Conservation (phyloP, 1,140 invertebrate species). For the Zaprionus ornatus region DNA sequence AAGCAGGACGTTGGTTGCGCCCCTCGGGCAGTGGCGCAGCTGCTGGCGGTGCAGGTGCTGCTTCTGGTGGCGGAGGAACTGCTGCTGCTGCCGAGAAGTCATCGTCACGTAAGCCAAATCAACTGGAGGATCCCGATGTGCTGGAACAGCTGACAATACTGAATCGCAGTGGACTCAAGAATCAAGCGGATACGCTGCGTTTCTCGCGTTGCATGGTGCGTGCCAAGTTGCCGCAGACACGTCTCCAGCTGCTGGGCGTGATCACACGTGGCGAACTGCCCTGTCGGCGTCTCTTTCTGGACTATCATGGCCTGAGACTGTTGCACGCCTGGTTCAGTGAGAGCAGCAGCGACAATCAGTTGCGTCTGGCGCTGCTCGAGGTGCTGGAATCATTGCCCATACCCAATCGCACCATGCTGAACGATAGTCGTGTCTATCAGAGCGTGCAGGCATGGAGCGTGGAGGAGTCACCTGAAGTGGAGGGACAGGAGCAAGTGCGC, state of each 20-base stretch:
- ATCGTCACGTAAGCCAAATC: conserved; percentile 26
- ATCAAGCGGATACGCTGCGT: conserved; percentile 93
- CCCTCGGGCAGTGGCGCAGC: conserved; percentile 11
- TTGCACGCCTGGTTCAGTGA: conserved; percentile 95
- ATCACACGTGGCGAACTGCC: conserved; percentile 90
- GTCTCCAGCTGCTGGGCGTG: conserved; percentile 88
- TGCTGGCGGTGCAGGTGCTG: background rate
- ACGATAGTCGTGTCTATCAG: conserved; percentile 94
- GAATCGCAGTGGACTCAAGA: conserved; percentile 90
- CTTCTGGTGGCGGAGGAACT: background rate
- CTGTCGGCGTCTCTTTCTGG: conserved; percentile 94
- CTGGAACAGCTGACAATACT: conserved; percentile 92
- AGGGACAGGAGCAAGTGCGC: background rate
- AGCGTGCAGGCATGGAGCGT: conserved; percentile 92
- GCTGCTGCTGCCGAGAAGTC: conserved; percentile 11
- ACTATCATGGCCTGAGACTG: conserved; percentile 96
- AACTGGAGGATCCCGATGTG: conserved; percentile 85
- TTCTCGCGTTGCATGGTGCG: conserved; percentile 96
- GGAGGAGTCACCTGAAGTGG: conserved; percentile 62
- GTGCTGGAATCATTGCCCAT: conserved; percentile 93
- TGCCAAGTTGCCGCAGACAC: conserved; percentile 91
- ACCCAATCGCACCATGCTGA: conserved; percentile 95
- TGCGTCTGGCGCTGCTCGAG: conserved; percentile 90
- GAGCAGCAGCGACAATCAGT: conserved; percentile 85
- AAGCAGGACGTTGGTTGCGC: conserved; percentile 66